Base-by-base conservation (phyloP, 2,888 invertebrate species). In the Quadriops clusia region DNA sequence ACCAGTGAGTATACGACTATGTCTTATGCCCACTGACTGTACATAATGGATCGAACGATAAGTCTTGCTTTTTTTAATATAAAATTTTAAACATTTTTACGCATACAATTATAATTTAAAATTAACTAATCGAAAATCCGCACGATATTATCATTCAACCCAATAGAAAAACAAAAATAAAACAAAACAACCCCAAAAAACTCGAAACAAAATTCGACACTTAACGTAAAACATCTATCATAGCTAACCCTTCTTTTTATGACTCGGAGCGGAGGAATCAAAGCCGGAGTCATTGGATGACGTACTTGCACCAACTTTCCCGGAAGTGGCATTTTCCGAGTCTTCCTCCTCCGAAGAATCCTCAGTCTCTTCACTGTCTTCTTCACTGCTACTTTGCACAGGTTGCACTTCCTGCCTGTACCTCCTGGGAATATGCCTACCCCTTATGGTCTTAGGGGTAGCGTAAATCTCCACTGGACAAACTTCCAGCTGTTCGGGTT, bases 271-370 rank as follows among this genome's bases (percentile, higher is more conserved):
- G 27, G 76, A 74, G 34, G 60, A 70, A 57, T 83, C 82, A 59
- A 85, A 83, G 43, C 85, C 84, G 34, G 85, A 85, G 64, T 85
- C 85, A 59, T 80, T 81, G 47, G 84, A 84, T 49, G 81, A 79
- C 38, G 81, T 83, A 33, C 78, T 78, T 60, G 71, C 67, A 47
- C 70, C 68, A 44, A 71, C 68, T 40, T 53, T 51, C 30, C 41
- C 58, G 47, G 57, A 55, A 42, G 34, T 33, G 11, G 41, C 39
- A 17, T 38, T 37, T 17, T 42, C 44, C 44, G 53, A 56, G 33
- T 51, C 54, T 11, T 40, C 39, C 22, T 41, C 40, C 9, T 38
- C 26, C 20, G 44, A 52, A 40, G 59, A 56, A 41, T 57, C 56
- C 45, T 58, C 53, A 51, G 58, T 32, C 54, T 45, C 36, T 17